A percentile compares a stretch with the other conserved stretches of the same genome.
Conservation (phyloP, 2,888 invertebrate genomes). For the Mantis religiosa region DNA sequence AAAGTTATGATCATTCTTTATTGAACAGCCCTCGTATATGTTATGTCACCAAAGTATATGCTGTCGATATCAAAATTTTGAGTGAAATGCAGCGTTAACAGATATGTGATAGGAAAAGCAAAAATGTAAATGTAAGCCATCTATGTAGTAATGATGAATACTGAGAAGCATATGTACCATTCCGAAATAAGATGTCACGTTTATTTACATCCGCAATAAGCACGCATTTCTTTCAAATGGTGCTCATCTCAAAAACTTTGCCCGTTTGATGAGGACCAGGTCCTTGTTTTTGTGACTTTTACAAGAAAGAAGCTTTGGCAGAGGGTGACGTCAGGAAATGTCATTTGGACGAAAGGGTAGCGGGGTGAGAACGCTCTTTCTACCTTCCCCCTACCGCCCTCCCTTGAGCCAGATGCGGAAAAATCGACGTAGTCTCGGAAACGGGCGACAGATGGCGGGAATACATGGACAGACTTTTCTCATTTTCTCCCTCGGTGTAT, state of each 20-base stretch:
- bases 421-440: conserved; percentile 25
- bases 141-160: no score
- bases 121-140: no score
- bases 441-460: conserved; percentile 23
- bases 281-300: background rate
- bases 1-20: no score
- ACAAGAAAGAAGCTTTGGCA: background rate
- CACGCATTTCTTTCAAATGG: background rate
- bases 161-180: no score
- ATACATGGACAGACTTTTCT: conserved; percentile 14
- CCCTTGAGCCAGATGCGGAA: conserved; percentile 11
- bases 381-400: conserved; percentile 2
- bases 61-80: no score
- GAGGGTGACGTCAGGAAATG: conserved; percentile 3
- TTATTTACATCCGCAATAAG: no score
- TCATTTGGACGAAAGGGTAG: background rate
- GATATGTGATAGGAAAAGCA: no score
- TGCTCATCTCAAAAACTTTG: background rate
- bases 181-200: no score
- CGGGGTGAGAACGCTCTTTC: conserved; percentile 6
- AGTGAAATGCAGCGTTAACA: no score
- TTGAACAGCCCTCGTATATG: no score
- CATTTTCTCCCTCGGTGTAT: background rate
- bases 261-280: background rate
- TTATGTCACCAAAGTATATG: no score